phyloP scores from a whole-genome alignment of 1,140 invertebrate species.

The Latrodectus geometricus region DNA sequence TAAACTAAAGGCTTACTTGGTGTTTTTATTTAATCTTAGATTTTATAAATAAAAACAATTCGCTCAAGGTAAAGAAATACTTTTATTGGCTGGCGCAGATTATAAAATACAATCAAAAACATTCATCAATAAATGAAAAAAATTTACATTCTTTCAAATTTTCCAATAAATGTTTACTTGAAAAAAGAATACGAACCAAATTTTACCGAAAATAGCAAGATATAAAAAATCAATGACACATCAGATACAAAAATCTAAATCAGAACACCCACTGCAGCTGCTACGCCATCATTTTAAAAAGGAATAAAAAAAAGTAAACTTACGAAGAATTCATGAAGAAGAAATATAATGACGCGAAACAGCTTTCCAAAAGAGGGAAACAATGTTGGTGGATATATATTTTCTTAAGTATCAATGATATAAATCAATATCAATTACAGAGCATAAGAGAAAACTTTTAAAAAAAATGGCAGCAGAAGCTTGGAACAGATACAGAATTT shows the following conservation, averaged over 20 bases:
- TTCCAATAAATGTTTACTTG: too few relatives aligned
- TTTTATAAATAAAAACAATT: too few relatives aligned
- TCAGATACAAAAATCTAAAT: background rate
- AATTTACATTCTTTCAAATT: too few relatives aligned
- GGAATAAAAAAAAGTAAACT: background rate
- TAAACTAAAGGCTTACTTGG: too few relatives aligned
- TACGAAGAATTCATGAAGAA: background rate
- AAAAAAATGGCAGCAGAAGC: slow-evolving; percentile 16
- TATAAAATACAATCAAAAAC: too few relatives aligned
- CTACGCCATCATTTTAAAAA: background rate
- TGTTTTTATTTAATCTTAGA: too few relatives aligned
- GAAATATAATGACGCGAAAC: background rate
- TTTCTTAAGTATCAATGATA: slow-evolving; percentile 20
- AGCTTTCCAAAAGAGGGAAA: background rate
- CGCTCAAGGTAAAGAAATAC: too few relatives aligned
- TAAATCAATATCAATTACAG: slow-evolving; percentile 53
- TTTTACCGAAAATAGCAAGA: background rate
- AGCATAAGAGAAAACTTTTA: background rate
- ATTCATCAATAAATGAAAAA: too few relatives aligned
- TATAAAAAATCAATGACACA: background rate
- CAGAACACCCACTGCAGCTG: background rate
- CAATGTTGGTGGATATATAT: background rate
- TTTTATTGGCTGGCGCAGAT: too few relatives aligned
- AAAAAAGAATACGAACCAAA: background rate
- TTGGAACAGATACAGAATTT: slow-evolving; percentile 30